A percentile compares a stretch with the other conserved stretches of the same genome.
These are phyloP conservation scores for Cotesia glomerata DNA, from an alignment of 1,140 invertebrate genomes.

Conservation along the genomic window DNA sequence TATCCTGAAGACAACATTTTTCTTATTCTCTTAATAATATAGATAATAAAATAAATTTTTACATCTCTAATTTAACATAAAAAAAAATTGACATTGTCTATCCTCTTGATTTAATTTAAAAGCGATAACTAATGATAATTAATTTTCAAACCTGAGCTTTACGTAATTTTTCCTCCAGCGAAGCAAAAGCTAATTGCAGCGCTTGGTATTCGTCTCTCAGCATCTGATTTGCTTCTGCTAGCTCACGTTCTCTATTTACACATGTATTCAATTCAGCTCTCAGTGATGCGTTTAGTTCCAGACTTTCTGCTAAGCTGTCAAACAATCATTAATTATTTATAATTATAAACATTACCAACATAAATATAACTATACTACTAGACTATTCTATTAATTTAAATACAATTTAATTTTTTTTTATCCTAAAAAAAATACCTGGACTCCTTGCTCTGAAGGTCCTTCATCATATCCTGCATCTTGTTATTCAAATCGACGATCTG, in stretches of 20 bases:
- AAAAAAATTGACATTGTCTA: background rate
- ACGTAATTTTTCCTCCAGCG: constrained; percentile 88
- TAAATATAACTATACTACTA: no score
- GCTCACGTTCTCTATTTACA: constrained; percentile 69
- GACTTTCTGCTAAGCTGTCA: constrained; percentile 76
- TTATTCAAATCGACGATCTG: constrained; percentile 90
- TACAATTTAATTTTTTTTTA: no score
- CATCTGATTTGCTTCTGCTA: constrained; percentile 84
- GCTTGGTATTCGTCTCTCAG: constrained; percentile 95
- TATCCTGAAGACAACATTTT: no score
- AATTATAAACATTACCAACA: no score
- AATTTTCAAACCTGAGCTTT: constrained; percentile 73
- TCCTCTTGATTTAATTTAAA: background rate
- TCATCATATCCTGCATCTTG: constrained; percentile 85
- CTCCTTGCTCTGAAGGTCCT: constrained; percentile 76
- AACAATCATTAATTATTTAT: background rate
- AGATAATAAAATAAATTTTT: no score
- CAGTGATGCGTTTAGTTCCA: constrained; percentile 70
- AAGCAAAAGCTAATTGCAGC: constrained; percentile 85
- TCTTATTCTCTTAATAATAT: no score
- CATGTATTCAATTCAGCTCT: constrained; percentile 73
- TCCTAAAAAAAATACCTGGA: constrained; percentile 69
- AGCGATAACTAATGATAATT: background rate
- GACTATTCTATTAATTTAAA: no score
- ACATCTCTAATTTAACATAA: no score